Evolutionary conservation across 2,888 invertebrate species (phyloP).

Genomic region (Amphipyra tragopoginis): DNA sequence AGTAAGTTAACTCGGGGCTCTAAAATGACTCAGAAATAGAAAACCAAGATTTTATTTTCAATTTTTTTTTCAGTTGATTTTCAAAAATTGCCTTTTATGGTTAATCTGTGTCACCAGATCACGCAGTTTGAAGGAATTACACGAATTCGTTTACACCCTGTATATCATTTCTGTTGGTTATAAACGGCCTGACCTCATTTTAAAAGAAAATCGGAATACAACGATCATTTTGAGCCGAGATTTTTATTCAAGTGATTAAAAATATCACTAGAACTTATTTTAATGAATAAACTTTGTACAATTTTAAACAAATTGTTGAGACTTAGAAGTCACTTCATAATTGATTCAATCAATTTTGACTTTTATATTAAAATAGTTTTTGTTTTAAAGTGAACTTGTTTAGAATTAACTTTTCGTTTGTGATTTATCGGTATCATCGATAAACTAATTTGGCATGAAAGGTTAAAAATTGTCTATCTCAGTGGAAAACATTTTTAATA

Average conservation of each 20-base stretch:
- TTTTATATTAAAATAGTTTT: constrained; percentile 26
- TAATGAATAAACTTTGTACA: constrained; percentile 44
- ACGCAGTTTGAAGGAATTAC: too few relatives aligned
- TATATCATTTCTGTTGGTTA: constrained; percentile 36
- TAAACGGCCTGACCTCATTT: constrained; percentile 30
- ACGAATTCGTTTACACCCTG: too few relatives aligned
- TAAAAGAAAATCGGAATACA: constrained; percentile 8
- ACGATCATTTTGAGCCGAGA: constrained; percentile 34
- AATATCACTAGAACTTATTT: constrained; percentile 20
- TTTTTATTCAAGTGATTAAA: constrained; percentile 22
- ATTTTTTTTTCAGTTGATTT: too few relatives aligned
- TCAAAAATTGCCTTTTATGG: too few relatives aligned
- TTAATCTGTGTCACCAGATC: too few relatives aligned
- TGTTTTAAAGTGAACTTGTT: background rate
- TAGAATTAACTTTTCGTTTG: background rate
- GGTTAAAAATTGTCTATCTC: too few relatives aligned
- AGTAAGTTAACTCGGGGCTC: too few relatives aligned
- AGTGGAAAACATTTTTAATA: background rate
- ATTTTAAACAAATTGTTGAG: constrained; percentile 34
- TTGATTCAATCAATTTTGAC: constrained; percentile 39
- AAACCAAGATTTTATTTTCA: too few relatives aligned
- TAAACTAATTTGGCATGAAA: background rate
- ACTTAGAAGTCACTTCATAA: constrained; percentile 28
- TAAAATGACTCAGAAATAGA: too few relatives aligned
- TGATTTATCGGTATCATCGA: constrained; percentile 1